These are phyloP conservation scores for Miniopterus natalensis DNA, from an alignment of 2,113 vertebrate genomes.

Conservation along the genomic window DNA sequence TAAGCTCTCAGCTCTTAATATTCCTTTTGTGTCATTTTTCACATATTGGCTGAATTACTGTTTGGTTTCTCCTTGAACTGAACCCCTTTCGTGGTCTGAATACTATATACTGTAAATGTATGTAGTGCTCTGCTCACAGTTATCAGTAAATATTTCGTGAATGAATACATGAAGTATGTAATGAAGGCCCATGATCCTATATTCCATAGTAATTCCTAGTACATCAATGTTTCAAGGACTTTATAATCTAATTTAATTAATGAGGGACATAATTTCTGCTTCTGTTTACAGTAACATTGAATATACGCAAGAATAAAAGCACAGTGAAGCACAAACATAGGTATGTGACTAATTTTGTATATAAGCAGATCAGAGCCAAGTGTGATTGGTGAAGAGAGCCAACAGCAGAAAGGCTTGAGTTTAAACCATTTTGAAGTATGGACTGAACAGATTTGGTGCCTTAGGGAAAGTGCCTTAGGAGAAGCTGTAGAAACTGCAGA, in stretches of 20 bases:
- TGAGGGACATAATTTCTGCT: background rate
- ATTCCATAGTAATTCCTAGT: background rate
- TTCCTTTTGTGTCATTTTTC: conserved; percentile 43
- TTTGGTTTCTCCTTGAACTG: conserved; percentile 15
- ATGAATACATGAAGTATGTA: background rate
- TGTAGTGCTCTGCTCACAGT: background rate
- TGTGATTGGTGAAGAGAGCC: background rate
- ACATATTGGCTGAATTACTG: background rate
- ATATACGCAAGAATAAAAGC: background rate
- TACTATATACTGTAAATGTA: background rate
- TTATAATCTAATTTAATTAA: conserved; percentile 35
- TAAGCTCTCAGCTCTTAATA: background rate
- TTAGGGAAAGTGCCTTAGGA: conserved; percentile 8
- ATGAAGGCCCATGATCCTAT: background rate
- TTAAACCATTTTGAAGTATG: background rate
- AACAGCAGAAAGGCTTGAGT: background rate
- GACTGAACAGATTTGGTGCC: background rate
- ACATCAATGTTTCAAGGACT: background rate
- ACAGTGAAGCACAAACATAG: conserved; percentile 6
- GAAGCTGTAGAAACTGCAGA: background rate
- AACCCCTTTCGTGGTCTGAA: background rate
- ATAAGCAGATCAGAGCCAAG: background rate
- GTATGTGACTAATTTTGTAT: conserved; percentile 11
- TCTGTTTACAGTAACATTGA: conserved; percentile 42
- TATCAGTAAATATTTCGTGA: conserved; percentile 23